Conservation (phyloP, 2,113 vertebrate genomes). For the Electrona antarctica region DNA sequence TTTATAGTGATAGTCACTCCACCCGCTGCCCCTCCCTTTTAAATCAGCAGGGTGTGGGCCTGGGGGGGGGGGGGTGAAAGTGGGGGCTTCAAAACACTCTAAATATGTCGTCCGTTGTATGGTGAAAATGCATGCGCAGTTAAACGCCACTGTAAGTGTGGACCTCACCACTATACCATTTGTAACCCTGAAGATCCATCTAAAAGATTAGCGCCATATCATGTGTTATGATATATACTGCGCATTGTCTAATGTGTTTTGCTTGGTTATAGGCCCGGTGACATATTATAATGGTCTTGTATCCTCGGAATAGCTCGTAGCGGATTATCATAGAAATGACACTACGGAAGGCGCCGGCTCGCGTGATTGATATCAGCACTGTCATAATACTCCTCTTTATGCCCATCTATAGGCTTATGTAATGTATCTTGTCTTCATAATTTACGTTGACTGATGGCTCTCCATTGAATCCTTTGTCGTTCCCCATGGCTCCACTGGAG, state of each 20-base stretch:
- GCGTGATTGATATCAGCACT: slow-evolving; percentile 63
- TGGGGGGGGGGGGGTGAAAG: no score
- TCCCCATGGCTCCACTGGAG: slow-evolving; percentile 42
- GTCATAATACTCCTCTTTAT: slow-evolving; percentile 67
- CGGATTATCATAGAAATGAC: slow-evolving; percentile 73
- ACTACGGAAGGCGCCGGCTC: slow-evolving; percentile 42
- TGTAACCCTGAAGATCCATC: slow-evolving; percentile 41
- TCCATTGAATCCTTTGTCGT: slow-evolving; percentile 53
- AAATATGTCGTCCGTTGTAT: not conserved
- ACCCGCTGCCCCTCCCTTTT: no score
- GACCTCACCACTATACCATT: not conserved
- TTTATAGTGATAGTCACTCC: no score
- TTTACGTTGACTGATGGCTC: slow-evolving; percentile 72
- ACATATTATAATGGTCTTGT: slow-evolving; percentile 72
- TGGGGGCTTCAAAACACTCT: no score
- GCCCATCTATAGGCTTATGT: slow-evolving; percentile 72
- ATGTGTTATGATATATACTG: slow-evolving; percentile 50
- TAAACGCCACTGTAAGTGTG: slow-evolving; percentile 38
- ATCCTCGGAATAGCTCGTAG: slow-evolving; percentile 73
- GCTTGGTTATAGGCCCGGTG: slow-evolving; percentile 57
- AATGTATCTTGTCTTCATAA: slow-evolving; percentile 73
- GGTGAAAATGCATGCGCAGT: slow-evolving; percentile 13
- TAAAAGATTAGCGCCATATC: slow-evolving; percentile 39
- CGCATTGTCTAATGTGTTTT: slow-evolving; percentile 65
- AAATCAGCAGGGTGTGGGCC: no score